These are phyloP conservation scores for Oostethus manadensis DNA, from an alignment of 2,113 vertebrate genomes.

Conservation along the genomic window DNA sequence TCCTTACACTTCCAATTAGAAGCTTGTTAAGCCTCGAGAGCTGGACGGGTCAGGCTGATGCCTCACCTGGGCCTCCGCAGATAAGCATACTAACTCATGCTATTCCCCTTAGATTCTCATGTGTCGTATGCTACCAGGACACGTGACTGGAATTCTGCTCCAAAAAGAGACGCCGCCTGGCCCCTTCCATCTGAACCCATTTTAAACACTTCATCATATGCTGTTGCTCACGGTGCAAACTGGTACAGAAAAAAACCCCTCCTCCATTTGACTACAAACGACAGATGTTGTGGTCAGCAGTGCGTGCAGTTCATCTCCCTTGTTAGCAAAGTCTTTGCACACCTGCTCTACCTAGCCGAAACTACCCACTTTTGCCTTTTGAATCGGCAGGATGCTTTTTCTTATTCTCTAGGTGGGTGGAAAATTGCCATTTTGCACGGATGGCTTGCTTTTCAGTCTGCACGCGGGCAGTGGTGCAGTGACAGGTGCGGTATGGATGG, in stretches of 20 bases:
- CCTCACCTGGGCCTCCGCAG: slow-evolving; percentile 33
- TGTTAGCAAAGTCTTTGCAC: slow-evolving; percentile 47
- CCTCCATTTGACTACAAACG: slow-evolving; percentile 27
- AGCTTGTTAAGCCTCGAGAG: slow-evolving; percentile 56
- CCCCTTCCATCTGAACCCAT: slow-evolving; percentile 45
- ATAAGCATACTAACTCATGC: slow-evolving; percentile 5
- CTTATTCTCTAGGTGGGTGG: slow-evolving; percentile 48
- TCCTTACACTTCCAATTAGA: slow-evolving; percentile 51
- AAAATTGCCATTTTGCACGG: slow-evolving; percentile 58
- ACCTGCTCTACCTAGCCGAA: slow-evolving; percentile 61
- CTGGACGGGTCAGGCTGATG: slow-evolving; percentile 34
- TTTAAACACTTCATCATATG: slow-evolving; percentile 33
- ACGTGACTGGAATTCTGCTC: slow-evolving; percentile 16
- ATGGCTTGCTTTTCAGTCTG: slow-evolving; percentile 56
- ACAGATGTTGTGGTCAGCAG: slow-evolving; percentile 66
- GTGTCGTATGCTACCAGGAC: slow-evolving; percentile 34
- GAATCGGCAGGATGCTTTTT: slow-evolving; percentile 29
- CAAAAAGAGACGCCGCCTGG: slow-evolving; percentile 7
- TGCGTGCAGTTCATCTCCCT: slow-evolving; percentile 57
- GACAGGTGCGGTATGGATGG: slow-evolving; percentile 59
- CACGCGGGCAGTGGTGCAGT: slow-evolving; percentile 33
- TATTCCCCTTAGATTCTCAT: slow-evolving; percentile 17
- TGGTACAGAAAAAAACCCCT: slow-evolving; percentile 30
- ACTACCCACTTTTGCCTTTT: slow-evolving; percentile 27
- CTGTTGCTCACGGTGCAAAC: slow-evolving; percentile 23